phyloP scores from a whole-genome alignment of 2,113 vertebrate genomes.

The Neogale vison region DNA sequence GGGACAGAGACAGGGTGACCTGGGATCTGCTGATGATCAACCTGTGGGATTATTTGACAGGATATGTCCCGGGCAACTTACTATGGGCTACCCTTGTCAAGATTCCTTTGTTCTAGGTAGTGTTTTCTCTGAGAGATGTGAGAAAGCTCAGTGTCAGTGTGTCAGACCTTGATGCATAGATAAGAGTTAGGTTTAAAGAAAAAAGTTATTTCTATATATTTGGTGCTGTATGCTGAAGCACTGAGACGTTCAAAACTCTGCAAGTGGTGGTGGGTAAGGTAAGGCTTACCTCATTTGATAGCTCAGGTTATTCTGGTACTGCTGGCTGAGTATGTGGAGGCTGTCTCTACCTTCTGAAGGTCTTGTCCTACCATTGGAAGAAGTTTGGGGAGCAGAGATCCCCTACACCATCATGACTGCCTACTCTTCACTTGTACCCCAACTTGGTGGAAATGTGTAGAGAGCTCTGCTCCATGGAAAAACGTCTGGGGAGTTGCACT shows the following conservation, averaged over 20 bases:
- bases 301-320: background rate
- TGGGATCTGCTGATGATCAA: background rate
- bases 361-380: background rate
- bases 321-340: background rate
- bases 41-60: background rate
- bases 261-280: background rate
- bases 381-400: background rate
- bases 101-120: background rate
- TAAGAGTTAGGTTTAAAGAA: background rate
- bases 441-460: background rate
- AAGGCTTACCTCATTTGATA: background rate
- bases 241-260: background rate
- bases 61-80: background rate
- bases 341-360: background rate
- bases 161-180: background rate
- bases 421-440: rapidly evolving
- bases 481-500: too few relatives aligned
- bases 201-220: background rate
- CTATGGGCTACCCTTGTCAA: background rate
- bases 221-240: background rate
- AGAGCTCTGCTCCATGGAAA: background rate
- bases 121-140: background rate
- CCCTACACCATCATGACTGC: background rate
- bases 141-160: background rate
- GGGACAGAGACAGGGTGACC: background rate